Base-by-base conservation (phyloP, 2,888 invertebrate species). In the Polydrusus cervinus region DNA sequence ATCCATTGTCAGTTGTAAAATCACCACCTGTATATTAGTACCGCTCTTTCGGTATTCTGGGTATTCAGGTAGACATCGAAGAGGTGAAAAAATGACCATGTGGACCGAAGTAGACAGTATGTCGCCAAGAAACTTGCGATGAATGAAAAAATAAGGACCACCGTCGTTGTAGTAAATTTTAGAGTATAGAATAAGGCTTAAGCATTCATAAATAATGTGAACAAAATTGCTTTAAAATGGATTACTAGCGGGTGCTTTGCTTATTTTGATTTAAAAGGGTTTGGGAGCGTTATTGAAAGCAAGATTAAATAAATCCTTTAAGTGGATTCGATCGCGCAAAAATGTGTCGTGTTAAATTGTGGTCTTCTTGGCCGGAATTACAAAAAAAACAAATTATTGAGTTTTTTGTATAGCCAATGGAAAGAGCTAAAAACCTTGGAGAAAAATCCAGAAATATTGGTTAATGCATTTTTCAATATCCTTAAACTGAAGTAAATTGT, bases 251-350 rank as follows among this genome's bases (percentile, higher is more conserved):
- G 43, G 45, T 34, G 25, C 30, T 60, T 45, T 61, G 45, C 49
- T 69, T 47, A 53, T 49, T 18, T 49, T 61, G 61, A 61, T 70
- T 49, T 20, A 67, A 67, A 53, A 53, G 67, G 67, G 67, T 40
- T 67, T 43, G 53, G 53, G 53, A 53, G 9, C 49, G 64, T 64
- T 64, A 16, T 25, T 3, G 34, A 7, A 30, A 47, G 14, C 34
- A 34, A 34, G 47, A 64, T 25, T 60, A 40, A 38, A 40, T 45
- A 34, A 47, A 64, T 64, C 47, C 45, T 64, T 64, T 47, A n/a
- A n/a, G n/a, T n/a, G n/a, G n/a, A n/a, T n/a, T n/a, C n/a, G n/a
- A n/a, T n/a, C n/a, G n/a, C n/a, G n/a, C n/a, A n/a, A n/a, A n/a
- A n/a, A n/a, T n/a, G n/a, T n/a, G n/a, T n/a, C n/a, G n/a, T n/a